Percentiles rank a stretch among this genome's conserved stretches.
phyloP scores from a whole-genome alignment of 2,888 invertebrate species.

The Patella depressa region DNA sequence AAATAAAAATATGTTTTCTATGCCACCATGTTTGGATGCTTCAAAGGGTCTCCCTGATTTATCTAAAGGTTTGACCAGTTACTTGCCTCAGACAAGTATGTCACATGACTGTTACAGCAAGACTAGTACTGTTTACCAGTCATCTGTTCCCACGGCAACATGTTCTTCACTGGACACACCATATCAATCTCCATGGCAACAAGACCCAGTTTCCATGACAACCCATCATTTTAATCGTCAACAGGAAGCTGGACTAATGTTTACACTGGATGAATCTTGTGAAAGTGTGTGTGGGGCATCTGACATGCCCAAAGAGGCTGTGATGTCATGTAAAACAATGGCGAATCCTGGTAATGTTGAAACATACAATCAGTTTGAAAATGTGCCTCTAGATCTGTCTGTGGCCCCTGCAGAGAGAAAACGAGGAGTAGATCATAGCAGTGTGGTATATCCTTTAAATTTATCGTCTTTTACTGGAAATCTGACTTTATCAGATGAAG shows the following conservation, averaged over 20 bases:
- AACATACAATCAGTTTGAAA: background rate
- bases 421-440: background rate
- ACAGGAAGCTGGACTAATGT: background rate
- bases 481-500: too few relatives aligned
- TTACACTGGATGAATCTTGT: background rate
- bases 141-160: background rate
- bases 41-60: background rate
- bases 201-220: background rate
- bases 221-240: background rate
- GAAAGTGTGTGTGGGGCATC: background rate
- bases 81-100: background rate
- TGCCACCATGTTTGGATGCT: too few relatives aligned
- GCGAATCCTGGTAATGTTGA: background rate
- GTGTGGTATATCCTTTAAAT: background rate
- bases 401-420: background rate
- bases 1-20: too few relatives aligned
- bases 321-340: background rate
- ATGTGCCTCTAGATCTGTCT: background rate
- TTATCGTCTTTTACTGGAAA: background rate
- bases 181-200: constrained; percentile 1
- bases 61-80: background rate
- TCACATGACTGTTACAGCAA: background rate
- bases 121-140: background rate
- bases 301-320: background rate
- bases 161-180: background rate